These are phyloP conservation scores for Ceriagrion tenellum DNA, from an alignment of 2,888 invertebrate genomes.

Conservation along the genomic window DNA sequence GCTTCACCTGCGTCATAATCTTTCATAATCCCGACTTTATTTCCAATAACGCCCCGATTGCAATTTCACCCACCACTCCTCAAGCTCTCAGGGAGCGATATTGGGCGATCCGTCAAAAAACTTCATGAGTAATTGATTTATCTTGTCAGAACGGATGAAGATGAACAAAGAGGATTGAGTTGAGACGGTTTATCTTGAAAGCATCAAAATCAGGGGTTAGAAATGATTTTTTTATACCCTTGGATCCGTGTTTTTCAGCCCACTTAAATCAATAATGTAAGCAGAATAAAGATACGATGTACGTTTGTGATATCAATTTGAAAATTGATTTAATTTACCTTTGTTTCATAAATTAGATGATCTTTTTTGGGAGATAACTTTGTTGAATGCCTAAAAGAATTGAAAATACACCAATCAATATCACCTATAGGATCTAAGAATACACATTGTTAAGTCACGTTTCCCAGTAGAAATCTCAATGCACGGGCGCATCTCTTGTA, in stretches of 20 bases:
- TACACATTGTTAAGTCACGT: no score
- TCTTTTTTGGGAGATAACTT: no score
- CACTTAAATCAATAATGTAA: not conserved
- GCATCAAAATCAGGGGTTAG: not conserved
- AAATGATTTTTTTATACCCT: no score
- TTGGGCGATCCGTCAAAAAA: slow-evolving; percentile 62
- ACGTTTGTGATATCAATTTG: no score
- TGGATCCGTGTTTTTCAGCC: no score
- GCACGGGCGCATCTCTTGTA: no score
- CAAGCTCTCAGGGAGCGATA: slow-evolving; percentile 16
- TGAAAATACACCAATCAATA: no score
- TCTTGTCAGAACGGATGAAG: slow-evolving; percentile 57
- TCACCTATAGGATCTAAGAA: no score
- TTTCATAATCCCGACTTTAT: slow-evolving; percentile 45
- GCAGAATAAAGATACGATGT: not conserved
- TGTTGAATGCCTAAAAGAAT: no score
- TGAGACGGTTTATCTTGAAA: slow-evolving; percentile 8
- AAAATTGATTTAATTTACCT: no score
- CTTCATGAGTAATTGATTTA: slow-evolving; percentile 58
- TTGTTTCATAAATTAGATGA: no score
- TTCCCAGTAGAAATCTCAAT: no score
- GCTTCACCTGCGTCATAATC: slow-evolving; percentile 25
- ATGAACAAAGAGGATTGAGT: slow-evolving; percentile 1
- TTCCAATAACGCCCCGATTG: slow-evolving; percentile 44
- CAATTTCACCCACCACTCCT: not conserved